phyloP scores from a whole-genome alignment of 2,888 invertebrate species.

The Ophioninae sp. region DNA sequence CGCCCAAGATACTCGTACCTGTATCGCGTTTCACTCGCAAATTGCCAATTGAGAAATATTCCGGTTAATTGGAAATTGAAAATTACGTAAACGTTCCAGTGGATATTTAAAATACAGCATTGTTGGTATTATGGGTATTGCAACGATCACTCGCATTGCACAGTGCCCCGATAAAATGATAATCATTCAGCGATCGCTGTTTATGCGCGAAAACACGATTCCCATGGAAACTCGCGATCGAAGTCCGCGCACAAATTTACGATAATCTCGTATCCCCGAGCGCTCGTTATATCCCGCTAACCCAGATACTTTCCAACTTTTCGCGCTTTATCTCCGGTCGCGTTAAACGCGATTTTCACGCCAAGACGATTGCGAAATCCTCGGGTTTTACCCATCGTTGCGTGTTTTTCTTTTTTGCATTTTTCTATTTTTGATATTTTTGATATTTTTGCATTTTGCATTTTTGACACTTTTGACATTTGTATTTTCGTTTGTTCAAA shows the following conservation, averaged over 20 bases:
- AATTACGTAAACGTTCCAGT: too few species aligned
- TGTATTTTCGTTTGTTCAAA: slow-evolving; percentile 48
- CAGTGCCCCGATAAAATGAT: slow-evolving; percentile 15
- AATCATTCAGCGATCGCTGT: slow-evolving; percentile 11
- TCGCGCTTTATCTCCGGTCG: slow-evolving; percentile 1
- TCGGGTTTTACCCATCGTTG: background rate
- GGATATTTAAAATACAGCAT: background rate
- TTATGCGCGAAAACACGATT: slow-evolving; percentile 23
- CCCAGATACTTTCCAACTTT: slow-evolving; percentile 37
- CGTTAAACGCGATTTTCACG: slow-evolving; percentile 6
- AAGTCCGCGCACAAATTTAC: slow-evolving; percentile 7
- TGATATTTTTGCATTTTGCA: background rate
- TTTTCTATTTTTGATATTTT: slow-evolving; percentile 39
- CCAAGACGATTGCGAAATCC: slow-evolving; percentile 45
- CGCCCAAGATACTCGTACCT: slow-evolving; percentile 42
- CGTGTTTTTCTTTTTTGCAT: background rate
- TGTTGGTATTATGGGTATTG: slow-evolving; percentile 11
- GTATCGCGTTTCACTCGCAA: slow-evolving; percentile 30
- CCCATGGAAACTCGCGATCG: slow-evolving; percentile 27
- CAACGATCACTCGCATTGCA: background rate
- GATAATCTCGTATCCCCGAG: slow-evolving; percentile 34
- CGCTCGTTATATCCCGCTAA: slow-evolving; percentile 19
- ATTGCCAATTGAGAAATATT: slow-evolving; percentile 41
- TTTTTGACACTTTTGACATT: slow-evolving; percentile 22
- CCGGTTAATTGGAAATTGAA: slow-evolving; percentile 18